Conservation (phyloP, 37 sponge, comb jelly and placozoan genomes). For the Lycopodina hypogea region DNA sequence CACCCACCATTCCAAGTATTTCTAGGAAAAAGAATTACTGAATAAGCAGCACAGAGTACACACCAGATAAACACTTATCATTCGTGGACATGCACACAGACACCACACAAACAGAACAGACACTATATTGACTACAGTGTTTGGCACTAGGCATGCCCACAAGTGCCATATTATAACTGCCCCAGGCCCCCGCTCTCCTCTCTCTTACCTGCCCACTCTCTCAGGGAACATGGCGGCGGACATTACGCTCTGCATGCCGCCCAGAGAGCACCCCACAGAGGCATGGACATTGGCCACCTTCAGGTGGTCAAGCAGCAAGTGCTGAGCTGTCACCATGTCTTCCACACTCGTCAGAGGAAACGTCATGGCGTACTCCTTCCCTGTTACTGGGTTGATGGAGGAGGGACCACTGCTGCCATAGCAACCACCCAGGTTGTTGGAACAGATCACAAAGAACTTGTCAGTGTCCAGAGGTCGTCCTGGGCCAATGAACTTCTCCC, state of each 20-base stretch:
- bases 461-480: slow-evolving; percentile 70
- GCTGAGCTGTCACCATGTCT: slow-evolving; percentile 64
- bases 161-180: too few species aligned
- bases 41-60: too few species aligned
- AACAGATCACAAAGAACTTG: slow-evolving; percentile 70
- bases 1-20: too few species aligned
- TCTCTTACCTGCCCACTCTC: slow-evolving; percentile 54
- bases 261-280: slow-evolving; percentile 67
- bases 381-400: slow-evolving; percentile 40
- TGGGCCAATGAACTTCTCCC: slow-evolving; percentile 85
- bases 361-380: slow-evolving; percentile 60
- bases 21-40: too few species aligned
- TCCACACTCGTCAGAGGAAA: slow-evolving; percentile 74
- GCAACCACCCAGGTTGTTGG: slow-evolving; percentile 74
- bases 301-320: slow-evolving; percentile 66
- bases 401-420: slow-evolving; percentile 64
- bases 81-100: too few species aligned
- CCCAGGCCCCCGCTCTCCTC: too few species aligned
- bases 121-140: too few species aligned
- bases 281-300: slow-evolving; percentile 66
- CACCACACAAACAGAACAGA: neutral
- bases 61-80: too few species aligned
- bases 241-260: slow-evolving; percentile 70
- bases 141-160: too few species aligned
- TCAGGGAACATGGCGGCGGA: slow-evolving; percentile 71